A percentile compares a stretch with the other conserved stretches of the same genome.
Conservation (phyloP, 1,140 invertebrate species). For the Potamilus streckersoni region DNA sequence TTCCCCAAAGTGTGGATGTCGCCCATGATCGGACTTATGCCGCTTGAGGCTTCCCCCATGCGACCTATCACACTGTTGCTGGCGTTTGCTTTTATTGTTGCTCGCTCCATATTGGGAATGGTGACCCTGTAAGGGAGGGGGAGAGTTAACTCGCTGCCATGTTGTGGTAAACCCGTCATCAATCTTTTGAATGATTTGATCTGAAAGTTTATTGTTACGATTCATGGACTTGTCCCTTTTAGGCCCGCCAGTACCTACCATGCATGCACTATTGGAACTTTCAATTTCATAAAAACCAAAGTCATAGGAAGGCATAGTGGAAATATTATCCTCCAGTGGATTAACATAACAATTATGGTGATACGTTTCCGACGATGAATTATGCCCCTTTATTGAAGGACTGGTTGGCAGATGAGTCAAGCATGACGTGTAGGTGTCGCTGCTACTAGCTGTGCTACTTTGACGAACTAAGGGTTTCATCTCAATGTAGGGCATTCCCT, state of each 20-base stretch:
- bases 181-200: conserved; percentile 59
- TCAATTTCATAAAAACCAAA: conserved; percentile 1
- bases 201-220: conserved; percentile 32
- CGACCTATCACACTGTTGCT: conserved; percentile 10
- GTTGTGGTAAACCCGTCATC: conserved; percentile 56
- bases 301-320: conserved; percentile 22
- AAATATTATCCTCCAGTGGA: conserved; percentile 76
- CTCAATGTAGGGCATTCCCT: conserved; percentile 79
- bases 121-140: conserved; percentile 27
- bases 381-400: conserved; percentile 41
- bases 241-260: background rate
- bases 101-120: conserved; percentile 13
- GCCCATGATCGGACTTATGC: conserved; percentile 62
- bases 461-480: conserved; percentile 75
- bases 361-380: conserved; percentile 25
- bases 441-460: conserved; percentile 73
- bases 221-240: background rate
- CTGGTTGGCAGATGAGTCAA: conserved; percentile 83
- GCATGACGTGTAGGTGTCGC: conserved; percentile 94
- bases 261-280: conserved; percentile 32
- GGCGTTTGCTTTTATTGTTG: conserved; percentile 1
- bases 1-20: conserved; percentile 56
- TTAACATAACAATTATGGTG: conserved; percentile 90
- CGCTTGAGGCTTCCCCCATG: conserved; percentile 67
- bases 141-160: conserved; percentile 54